Evolutionary conservation across 2,888 invertebrate species (phyloP), one percentile per base, ranked within the genome.

Genomic region (Leucophenga montana): DNA sequence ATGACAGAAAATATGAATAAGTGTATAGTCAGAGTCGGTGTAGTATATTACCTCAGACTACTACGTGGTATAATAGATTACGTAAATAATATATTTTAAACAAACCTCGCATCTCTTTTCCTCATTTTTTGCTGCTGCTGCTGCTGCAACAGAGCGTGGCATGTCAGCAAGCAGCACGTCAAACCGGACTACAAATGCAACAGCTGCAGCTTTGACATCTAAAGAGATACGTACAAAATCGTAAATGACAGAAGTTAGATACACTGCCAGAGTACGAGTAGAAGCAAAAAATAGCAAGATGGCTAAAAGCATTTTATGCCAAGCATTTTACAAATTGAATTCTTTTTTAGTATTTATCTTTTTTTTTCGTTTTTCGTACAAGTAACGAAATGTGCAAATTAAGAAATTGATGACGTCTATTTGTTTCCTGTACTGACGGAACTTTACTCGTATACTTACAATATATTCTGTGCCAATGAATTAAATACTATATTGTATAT

Each of bases 321-420:
- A 50, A 16, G 50, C 50, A 50, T 50, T 50, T 22, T n/a, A 57
- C 31, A 57, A 57, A 57, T 57, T 57, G 57, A 57, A 57, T 27
- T 57, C 22, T 0, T 11, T 20, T 54, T 14, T 16, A 18, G 16
- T 20, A 18, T 18, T 20, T 8, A 18, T 2, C 18, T 18, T 54
- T 54, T 54, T 20, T 54, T 39, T 39, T 39, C 11, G 1, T 8
- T 39, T n/a, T 50, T 50, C n/a, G 50, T 1, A 57, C 31, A 57
- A 57, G 31, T 57, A 57, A 57, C 27, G 27, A 57, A 57, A 57
- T 57, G 57, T 57, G n/a, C 31, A 57, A 57, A 57, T 57, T 57
- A 57, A 57, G 57, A 57, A 57, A 57, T 57, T 57, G 57, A 57
- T 57, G 57, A 57, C 57, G 57, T 27, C 27, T 22, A 54, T 54